A percentile compares a stretch with the other conserved stretches of the same genome.
Conservation (phyloP, 2,888 invertebrate species). For the Stomorhina lunata region DNA sequence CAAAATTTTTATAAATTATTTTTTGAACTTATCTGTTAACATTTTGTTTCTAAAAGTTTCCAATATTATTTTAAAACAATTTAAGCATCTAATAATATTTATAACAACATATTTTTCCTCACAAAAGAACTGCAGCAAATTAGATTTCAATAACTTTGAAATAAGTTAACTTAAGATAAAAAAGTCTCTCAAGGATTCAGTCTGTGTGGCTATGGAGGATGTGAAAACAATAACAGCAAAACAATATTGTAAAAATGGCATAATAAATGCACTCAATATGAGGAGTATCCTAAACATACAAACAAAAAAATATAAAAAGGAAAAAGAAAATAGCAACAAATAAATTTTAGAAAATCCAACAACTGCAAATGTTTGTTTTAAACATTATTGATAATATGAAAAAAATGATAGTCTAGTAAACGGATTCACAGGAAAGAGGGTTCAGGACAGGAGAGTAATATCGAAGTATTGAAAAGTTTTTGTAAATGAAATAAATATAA, state of each 20-base stretch:
- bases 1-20: too few relatives aligned
- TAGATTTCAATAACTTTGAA: slow-evolving; percentile 50
- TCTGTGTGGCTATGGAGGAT: too few relatives aligned
- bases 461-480: slow-evolving; percentile 33
- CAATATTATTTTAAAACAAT: too few relatives aligned
- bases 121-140: slow-evolving; percentile 13
- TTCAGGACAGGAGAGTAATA: not conserved
- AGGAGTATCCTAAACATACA: slow-evolving; percentile 30
- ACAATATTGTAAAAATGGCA: slow-evolving; percentile 50
- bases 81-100: not conserved
- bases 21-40: too few relatives aligned
- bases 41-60: too few relatives aligned
- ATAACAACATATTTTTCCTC: too few relatives aligned
- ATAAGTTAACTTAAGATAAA: slow-evolving; percentile 14
- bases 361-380: slow-evolving; percentile 55
- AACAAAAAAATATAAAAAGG: slow-evolving; percentile 1
- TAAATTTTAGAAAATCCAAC: slow-evolving; percentile 11
- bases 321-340: slow-evolving; percentile 38
- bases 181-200: slow-evolving; percentile 44
- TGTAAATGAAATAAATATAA: slow-evolving; percentile 57
- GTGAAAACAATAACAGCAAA: slow-evolving; percentile 41
- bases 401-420: slow-evolving; percentile 38
- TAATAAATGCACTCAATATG: slow-evolving; percentile 65
- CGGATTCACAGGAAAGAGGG: slow-evolving; percentile 34
- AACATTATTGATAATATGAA: not conserved